A percentile compares a stretch with the other conserved stretches of the same genome.
These are phyloP conservation scores for Artemia sinica DNA, from an alignment of 2,888 invertebrate species.

Conservation along the genomic window DNA sequence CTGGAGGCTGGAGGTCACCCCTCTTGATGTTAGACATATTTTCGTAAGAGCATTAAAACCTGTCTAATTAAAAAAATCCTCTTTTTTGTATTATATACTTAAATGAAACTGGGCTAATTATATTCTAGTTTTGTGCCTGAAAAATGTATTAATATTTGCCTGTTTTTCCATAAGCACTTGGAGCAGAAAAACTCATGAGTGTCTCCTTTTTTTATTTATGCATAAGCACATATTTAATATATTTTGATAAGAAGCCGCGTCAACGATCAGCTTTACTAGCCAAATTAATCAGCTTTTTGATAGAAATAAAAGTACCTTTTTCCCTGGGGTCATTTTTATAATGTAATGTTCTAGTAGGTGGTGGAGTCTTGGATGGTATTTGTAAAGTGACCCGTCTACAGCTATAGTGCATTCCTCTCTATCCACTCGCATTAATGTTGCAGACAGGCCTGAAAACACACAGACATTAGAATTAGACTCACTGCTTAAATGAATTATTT, in stretches of 20 bases:
- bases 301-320: constrained; percentile 35
- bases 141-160: too few relatives aligned
- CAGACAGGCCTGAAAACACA: constrained; percentile 40
- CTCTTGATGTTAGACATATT: too few relatives aligned
- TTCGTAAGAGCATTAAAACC: too few relatives aligned
- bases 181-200: background rate
- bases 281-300: background rate
- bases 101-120: too few relatives aligned
- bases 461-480: constrained; percentile 5
- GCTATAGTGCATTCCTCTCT: constrained; percentile 44
- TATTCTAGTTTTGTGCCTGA: too few relatives aligned
- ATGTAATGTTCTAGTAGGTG: constrained; percentile 45
- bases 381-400: constrained; percentile 58
- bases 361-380: constrained; percentile 52
- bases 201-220: background rate
- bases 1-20: too few relatives aligned
- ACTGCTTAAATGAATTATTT: background rate
- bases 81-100: too few relatives aligned
- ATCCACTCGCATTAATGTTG: constrained; percentile 47
- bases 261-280: too few relatives aligned
- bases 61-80: too few relatives aligned
- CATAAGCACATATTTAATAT: background rate
- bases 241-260: too few relatives aligned
- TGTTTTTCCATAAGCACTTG: background rate
- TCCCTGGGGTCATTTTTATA: constrained; percentile 40